Conservation (phyloP, 2,797 vertebrate genomes). For the Cryptoprocta ferox region DNA sequence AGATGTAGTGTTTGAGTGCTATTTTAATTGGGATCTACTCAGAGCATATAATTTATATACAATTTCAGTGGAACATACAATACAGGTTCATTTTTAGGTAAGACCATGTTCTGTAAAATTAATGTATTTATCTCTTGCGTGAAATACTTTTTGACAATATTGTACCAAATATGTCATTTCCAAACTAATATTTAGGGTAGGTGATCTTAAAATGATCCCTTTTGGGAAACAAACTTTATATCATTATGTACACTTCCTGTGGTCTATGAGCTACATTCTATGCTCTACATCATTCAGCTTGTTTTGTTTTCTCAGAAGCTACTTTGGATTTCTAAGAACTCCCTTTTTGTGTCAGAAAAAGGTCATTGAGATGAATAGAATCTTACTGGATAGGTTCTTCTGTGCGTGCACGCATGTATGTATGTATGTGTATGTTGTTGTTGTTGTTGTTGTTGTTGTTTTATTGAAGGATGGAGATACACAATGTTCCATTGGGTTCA, state of each 20-base stretch:
- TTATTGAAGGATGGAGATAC: not conserved
- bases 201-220: not conserved
- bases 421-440: too few species aligned
- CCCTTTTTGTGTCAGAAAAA: not conserved
- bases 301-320: too few species aligned
- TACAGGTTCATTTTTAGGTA: not conserved
- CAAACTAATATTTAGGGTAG: not conserved
- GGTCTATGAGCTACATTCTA: not conserved
- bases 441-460: not conserved
- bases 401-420: not conserved
- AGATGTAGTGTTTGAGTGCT: too few species aligned
- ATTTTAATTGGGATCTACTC: too few species aligned
- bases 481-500: not conserved
- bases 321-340: not conserved
- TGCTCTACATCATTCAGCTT: not conserved
- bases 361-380: not conserved
- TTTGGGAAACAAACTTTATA: not conserved
- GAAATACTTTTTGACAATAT: too few species aligned
- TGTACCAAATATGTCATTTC: not conserved
- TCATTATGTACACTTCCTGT: not conserved
- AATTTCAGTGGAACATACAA: not conserved
- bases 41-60: too few species aligned
- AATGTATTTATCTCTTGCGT: not conserved
- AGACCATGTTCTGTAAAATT: not conserved
- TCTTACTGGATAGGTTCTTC: not conserved